Evolutionary conservation across 2,113 vertebrate genomes (phyloP).

Genomic region (Ptilonorhynchus violaceus): DNA sequence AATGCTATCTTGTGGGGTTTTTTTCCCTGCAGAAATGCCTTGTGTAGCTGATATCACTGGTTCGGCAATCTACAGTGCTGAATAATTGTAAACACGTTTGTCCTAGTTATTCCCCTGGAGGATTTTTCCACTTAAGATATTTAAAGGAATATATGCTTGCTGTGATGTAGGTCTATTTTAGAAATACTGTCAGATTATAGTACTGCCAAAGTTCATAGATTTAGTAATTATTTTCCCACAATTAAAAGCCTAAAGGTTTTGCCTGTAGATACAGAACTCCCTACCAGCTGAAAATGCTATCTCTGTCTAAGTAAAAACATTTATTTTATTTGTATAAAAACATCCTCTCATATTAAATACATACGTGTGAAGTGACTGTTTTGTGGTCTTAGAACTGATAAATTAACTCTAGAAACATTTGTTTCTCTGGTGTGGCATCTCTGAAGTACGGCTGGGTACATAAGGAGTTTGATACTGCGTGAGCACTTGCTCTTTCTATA

Average conservation of each 20-base stretch:
- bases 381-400: not conserved
- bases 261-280: not conserved
- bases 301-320: not conserved
- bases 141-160: conserved; percentile 12
- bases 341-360: not conserved
- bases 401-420: not conserved
- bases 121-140: conserved; percentile 29
- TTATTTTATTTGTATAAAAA: not conserved
- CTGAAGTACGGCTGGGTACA: not conserved
- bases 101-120: conserved; percentile 51
- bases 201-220: not conserved
- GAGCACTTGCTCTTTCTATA: not conserved
- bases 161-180: not conserved
- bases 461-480: not conserved
- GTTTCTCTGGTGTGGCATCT: not conserved
- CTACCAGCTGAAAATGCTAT: not conserved
- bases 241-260: not conserved
- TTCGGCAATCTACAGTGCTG: conserved; percentile 18
- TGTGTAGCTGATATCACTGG: not conserved
- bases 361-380: not conserved
- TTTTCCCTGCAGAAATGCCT: not conserved
- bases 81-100: conserved; percentile 56
- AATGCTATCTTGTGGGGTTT: not conserved
- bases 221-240: not conserved
- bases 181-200: not conserved